Conservation (phyloP, 2,797 vertebrate species). For the Valencia hispanica region DNA sequence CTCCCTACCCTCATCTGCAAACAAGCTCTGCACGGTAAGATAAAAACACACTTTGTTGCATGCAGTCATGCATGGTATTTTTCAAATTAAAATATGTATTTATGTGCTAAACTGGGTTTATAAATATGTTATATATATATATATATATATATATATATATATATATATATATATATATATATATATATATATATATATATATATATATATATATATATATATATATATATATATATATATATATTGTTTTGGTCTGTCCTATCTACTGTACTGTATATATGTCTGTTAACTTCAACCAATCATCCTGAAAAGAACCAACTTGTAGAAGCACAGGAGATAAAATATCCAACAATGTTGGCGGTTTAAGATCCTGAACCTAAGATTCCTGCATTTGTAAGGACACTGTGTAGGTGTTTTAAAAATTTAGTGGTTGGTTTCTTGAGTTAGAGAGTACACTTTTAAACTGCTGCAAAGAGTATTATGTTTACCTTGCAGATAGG, state of each 20-base stretch:
- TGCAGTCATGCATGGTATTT: not conserved
- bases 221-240: not conserved
- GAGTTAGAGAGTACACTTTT: not conserved
- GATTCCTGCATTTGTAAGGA: not conserved
- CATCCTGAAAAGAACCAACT: slow-evolving; percentile 18
- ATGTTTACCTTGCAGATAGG: not conserved
- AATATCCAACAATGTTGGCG: slow-evolving; percentile 3
- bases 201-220: not conserved
- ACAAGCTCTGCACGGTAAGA: slow-evolving; percentile 63
- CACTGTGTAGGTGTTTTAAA: not conserved
- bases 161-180: not conserved
- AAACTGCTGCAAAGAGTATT: not conserved
- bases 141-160: not conserved
- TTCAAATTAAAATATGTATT: not conserved
- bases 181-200: not conserved
- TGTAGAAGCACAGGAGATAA: slow-evolving; percentile 25
- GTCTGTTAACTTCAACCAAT: not conserved
- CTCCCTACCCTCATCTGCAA: slow-evolving; percentile 5
- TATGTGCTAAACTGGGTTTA: not conserved
- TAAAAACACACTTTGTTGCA: slow-evolving; percentile 5
- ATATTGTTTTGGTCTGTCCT: not conserved
- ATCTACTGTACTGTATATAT: not conserved
- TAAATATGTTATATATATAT: not conserved
- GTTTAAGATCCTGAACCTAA: not conserved
- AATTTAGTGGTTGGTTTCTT: not conserved